Evolutionary conservation across 2,888 invertebrate genomes (phyloP).

Genomic region (Pomacea canaliculata): DNA sequence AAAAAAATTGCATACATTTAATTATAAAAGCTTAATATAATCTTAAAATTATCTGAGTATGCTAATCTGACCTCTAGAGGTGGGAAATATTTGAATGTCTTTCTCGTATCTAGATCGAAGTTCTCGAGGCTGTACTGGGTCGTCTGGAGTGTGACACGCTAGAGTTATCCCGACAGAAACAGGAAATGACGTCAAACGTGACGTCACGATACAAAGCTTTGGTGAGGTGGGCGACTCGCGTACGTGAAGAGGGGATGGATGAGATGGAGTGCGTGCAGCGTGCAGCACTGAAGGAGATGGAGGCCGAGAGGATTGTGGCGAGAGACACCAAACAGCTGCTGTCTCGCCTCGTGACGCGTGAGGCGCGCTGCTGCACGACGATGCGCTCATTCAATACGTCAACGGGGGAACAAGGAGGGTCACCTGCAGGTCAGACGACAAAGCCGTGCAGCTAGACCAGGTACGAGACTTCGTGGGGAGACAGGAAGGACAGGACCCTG

Average conservation of each 20-base stretch:
- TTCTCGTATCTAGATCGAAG: not conserved
- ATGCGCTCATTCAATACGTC: not conserved
- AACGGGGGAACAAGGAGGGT: not conserved
- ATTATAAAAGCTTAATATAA: too few species aligned
- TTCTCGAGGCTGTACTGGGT: too few species aligned
- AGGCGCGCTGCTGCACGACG: not conserved
- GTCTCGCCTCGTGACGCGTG: not conserved
- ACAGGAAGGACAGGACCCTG: not conserved
- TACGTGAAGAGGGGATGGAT: conserved; percentile 14
- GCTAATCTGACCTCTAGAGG: too few species aligned
- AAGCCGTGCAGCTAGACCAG: not conserved
- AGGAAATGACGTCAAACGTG: too few species aligned
- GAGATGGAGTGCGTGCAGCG: conserved; percentile 1
- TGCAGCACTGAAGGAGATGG: not conserved
- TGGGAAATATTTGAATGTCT: not conserved
- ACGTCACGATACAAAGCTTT: not conserved
- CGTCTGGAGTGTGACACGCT: too few species aligned
- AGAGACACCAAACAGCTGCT: not conserved
- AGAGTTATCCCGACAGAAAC: too few species aligned
- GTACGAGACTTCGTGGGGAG: not conserved
- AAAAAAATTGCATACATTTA: too few species aligned
- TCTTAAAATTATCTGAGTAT: not conserved
- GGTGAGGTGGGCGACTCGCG: conserved; percentile 1
- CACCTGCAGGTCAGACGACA: not conserved
- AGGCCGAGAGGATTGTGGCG: not conserved